Base-by-base conservation (phyloP, 2,113 vertebrate species). In the Nesoenas mayeri region DNA sequence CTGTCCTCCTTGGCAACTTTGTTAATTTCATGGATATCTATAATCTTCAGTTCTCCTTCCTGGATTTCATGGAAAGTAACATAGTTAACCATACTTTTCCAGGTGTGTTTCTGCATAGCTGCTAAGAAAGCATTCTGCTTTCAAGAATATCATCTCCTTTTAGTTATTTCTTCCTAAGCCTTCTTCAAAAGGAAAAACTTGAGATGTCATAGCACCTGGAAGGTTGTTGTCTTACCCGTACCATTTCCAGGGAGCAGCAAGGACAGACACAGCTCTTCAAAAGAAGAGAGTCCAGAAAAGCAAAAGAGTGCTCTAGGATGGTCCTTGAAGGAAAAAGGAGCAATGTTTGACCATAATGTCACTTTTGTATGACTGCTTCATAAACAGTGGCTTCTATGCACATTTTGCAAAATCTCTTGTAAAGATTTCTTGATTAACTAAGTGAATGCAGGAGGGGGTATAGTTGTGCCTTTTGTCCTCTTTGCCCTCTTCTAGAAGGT, bases 11-110 rank as follows among this genome's bases (percentile, higher is more conserved):
- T 51, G 74, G 36, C 21, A n/a, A 40, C 17, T 78, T 85, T 57
- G 12, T 19, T 53, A 50, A 44, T 93, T 92, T 56, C 31, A 62
- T 47, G 38, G 50, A 71, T 44, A 53, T 65, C 36, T 86, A 65
- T 40, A 74, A 42, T 51, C 10, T 87, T 74, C 28, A 69, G 13
- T 36, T n/a, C 22, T 9, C 22, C 17, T 80, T 77, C 67, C 36
- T 73, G 88, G 28, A 78, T 94, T 96, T 93, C 58, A 60, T 56
- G 44, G 54, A 56, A 91, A 51, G 47, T 47, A 69, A n/a, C 32
- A n/a, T 54, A 58, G 57, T 62, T 95, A 94, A 91, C 91, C 34
- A 26, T 70, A 67, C 44, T 32, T 73, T 50, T 85, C 44, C 78
- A 91, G 56, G 48, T 94, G 16, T 77, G 50, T 82, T 89, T 91